A percentile compares a stretch with the other conserved stretches of the same genome.
Evolutionary conservation across 2,113 vertebrate species (phyloP).

Genomic region (Phalacrocorax brasilianus): DNA sequence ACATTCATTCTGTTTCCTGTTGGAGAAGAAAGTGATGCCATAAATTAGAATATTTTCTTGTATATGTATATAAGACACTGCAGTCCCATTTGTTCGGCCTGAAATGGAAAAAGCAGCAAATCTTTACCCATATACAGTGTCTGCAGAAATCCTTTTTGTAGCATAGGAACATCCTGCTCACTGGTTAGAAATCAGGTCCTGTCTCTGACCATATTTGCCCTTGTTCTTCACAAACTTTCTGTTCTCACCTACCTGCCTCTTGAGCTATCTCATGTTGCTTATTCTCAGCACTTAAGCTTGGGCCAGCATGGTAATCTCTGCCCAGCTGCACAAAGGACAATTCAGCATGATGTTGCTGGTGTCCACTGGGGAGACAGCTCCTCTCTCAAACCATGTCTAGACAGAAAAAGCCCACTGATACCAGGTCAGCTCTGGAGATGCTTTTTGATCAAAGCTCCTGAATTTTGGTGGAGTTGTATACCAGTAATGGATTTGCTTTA

Average conservation of each 20-base stretch:
- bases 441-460: not conserved
- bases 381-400: not conserved
- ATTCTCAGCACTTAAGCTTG: not conserved
- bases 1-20: slow-evolving; percentile 11
- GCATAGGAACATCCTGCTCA: not conserved
- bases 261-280: not conserved
- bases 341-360: not conserved
- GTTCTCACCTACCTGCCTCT: not conserved
- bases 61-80: not conserved
- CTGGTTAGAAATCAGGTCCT: not conserved
- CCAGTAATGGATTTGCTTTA: not conserved
- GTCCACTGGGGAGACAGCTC: not conserved
- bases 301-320: not conserved
- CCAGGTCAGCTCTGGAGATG: not conserved
- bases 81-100: not conserved
- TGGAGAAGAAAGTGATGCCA: slow-evolving; percentile 1
- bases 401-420: not conserved
- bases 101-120: not conserved
- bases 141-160: slow-evolving; percentile 1
- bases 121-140: not conserved
- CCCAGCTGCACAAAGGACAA: not conserved
- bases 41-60: slow-evolving; percentile 30
- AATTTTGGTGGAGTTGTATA: not conserved
- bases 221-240: not conserved
- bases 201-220: not conserved